Percentiles rank a stretch among this genome's conserved stretches.
Evolutionary conservation across 2,113 vertebrate genomes (phyloP).

Genomic region (Colistium nudipinnis): DNA sequence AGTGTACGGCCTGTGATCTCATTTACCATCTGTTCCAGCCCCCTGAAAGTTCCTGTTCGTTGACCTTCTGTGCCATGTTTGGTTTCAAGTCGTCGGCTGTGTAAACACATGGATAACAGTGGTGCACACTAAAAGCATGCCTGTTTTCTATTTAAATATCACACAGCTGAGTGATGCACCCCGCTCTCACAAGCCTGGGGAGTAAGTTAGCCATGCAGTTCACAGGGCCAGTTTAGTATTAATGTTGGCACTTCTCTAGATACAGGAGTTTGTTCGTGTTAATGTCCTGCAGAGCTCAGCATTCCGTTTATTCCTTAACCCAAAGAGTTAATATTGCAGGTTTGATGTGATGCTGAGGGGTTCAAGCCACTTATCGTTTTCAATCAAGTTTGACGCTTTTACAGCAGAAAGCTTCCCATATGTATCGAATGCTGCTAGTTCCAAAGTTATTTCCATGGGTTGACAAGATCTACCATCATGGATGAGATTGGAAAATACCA

Average conservation of each 20-base stretch:
- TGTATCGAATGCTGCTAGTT: not conserved
- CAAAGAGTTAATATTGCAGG: not conserved
- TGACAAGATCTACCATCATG: not conserved
- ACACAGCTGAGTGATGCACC: not conserved
- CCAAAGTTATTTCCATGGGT: not conserved
- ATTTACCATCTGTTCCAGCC: not conserved
- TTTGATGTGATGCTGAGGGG: not conserved
- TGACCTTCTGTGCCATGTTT: constrained; percentile 14
- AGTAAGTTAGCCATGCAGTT: not conserved
- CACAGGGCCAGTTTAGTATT: not conserved
- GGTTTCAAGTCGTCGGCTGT: not conserved
- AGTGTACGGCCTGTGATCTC: not conserved
- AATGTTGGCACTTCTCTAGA: not conserved
- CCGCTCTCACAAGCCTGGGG: not conserved
- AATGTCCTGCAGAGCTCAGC: not conserved
- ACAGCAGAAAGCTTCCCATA: too few relatives aligned
- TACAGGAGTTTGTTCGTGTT: not conserved
- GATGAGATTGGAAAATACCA: not conserved
- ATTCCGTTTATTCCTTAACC: not conserved
- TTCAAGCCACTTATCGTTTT: constrained; percentile 1
- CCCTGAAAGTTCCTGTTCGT: not conserved
- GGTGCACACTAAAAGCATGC: not conserved
- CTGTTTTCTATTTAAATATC: constrained; percentile 40
- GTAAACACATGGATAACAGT: constrained; percentile 32
- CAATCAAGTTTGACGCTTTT: not conserved